A percentile compares a stretch with the other conserved stretches of the same genome.
Conservation (phyloP, 2,888 invertebrate species). For the Nephrotoma flavescens region DNA sequence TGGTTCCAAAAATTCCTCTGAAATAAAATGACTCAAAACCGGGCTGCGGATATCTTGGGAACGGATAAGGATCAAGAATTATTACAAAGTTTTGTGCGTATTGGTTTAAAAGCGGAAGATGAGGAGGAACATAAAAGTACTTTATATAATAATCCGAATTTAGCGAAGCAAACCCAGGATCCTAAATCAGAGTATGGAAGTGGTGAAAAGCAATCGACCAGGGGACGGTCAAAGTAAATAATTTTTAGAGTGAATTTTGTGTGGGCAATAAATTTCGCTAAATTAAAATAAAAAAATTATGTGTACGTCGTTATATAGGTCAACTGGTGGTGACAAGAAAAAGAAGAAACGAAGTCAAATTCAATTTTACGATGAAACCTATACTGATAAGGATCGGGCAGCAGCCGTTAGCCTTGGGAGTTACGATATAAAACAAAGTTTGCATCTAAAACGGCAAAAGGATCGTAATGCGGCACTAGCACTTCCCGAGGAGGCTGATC, state of each 20-base stretch:
- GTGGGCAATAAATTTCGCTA: neutral
- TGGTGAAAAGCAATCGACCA: constrained; percentile 2
- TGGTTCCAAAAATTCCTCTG: neutral
- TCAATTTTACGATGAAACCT: constrained; percentile 51
- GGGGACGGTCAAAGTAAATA: neutral
- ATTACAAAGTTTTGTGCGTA: constrained; percentile 63
- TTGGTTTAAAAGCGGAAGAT: constrained; percentile 44
- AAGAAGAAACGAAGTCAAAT: neutral
- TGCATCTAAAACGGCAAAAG: constrained; percentile 63
- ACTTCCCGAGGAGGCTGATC: constrained; percentile 65
- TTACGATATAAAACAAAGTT: constrained; percentile 74
- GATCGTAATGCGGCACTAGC: constrained; percentile 57
- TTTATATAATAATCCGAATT: constrained; percentile 9
- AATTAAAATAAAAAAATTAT: neutral
- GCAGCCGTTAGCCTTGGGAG: constrained; percentile 66
- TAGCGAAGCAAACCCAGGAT: constrained; percentile 10
- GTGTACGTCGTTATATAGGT: neutral
- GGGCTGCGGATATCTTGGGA: constrained; percentile 45
- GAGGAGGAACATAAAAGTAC: constrained; percentile 29
- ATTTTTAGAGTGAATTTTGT: neutral
- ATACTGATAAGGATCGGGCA: constrained; percentile 82
- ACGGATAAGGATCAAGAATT: constrained; percentile 57
- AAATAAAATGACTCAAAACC: constrained; percentile 27
- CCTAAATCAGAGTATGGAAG: constrained; percentile 5
- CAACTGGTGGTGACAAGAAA: neutral